phyloP scores from a whole-genome alignment of 92 coral and sea anemone genomes.

The Porites evermanni region DNA sequence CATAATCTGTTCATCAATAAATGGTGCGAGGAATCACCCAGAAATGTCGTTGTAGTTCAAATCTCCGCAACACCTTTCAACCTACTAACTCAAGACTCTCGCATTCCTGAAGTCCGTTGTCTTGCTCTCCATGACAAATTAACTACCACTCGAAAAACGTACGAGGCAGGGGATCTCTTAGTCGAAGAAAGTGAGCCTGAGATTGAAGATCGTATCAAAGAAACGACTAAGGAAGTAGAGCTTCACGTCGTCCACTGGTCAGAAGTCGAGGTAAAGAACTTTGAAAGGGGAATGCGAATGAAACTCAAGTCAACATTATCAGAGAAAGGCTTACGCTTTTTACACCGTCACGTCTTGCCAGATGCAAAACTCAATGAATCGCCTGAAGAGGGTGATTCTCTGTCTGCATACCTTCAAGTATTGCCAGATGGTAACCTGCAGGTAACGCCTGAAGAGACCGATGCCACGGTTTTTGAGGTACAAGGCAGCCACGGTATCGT shows the following conservation, averaged over 20 bases:
- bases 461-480: slow-evolving; percentile 30
- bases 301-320: slow-evolving; percentile 25
- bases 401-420: not conserved
- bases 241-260: slow-evolving; percentile 56
- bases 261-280: slow-evolving; percentile 50
- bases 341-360: not conserved
- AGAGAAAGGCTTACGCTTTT: not conserved
- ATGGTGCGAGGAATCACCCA: slow-evolving; percentile 35
- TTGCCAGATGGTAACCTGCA: not conserved
- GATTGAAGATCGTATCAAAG: not conserved
- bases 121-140: not conserved
- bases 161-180: slow-evolving; percentile 19
- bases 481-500: slow-evolving; percentile 44
- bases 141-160: not conserved
- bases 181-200: slow-evolving; percentile 1
- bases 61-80: slow-evolving; percentile 55
- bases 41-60: slow-evolving; percentile 36
- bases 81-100: slow-evolving; percentile 47
- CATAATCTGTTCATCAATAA: slow-evolving; percentile 49
- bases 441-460: not conserved
- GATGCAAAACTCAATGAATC: not conserved
- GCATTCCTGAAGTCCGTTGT: slow-evolving; percentile 37
- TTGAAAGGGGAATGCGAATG: slow-evolving; percentile 44
- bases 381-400: not conserved
- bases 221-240: slow-evolving; percentile 24